These are phyloP conservation scores for Ichneumoninae sp. DNA, from an alignment of 2,888 invertebrate species.

Conservation along the genomic window DNA sequence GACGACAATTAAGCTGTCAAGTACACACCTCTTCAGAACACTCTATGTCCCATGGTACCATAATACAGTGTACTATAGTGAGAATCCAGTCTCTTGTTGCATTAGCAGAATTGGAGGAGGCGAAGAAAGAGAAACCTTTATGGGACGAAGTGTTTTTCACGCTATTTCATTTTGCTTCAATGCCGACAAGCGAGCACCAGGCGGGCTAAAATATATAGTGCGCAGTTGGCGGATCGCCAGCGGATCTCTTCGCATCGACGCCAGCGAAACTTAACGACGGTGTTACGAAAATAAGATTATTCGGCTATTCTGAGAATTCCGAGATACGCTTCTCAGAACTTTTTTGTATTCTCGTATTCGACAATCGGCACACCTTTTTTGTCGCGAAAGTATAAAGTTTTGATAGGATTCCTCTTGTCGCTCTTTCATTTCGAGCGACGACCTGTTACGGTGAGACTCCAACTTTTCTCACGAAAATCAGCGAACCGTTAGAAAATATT, in stretches of 20 bases:
- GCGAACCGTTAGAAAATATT: too few relatives aligned
- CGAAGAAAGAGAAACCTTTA: slow-evolving; percentile 58
- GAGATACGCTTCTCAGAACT: slow-evolving; percentile 37
- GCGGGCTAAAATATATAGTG: slow-evolving; percentile 51
- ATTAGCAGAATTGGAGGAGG: slow-evolving; percentile 44
- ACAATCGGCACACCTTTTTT: not conserved
- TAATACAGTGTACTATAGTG: slow-evolving; percentile 50
- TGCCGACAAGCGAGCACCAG: slow-evolving; percentile 64
- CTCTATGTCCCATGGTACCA: slow-evolving; percentile 40
- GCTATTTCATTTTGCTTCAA: slow-evolving; percentile 74
- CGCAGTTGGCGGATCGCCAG: slow-evolving; percentile 73
- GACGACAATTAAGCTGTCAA: slow-evolving; percentile 31
- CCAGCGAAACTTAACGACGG: slow-evolving; percentile 75
- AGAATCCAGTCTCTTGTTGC: slow-evolving; percentile 53
- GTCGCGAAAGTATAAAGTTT: slow-evolving; percentile 1
- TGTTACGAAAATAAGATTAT: slow-evolving; percentile 67
- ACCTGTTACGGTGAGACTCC: too few relatives aligned
- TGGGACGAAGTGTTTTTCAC: slow-evolving; percentile 67
- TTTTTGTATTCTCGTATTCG: slow-evolving; percentile 27
- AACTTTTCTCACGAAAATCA: too few relatives aligned
- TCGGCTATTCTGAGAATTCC: slow-evolving; percentile 52
- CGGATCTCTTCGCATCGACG: slow-evolving; percentile 70
- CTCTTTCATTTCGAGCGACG: too few relatives aligned
- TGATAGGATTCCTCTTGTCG: too few relatives aligned
- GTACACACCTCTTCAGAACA: slow-evolving; percentile 16